Base-by-base conservation (phyloP, 37 sponge, comb jelly and placozoan genomes). In the Ianthella basta region DNA sequence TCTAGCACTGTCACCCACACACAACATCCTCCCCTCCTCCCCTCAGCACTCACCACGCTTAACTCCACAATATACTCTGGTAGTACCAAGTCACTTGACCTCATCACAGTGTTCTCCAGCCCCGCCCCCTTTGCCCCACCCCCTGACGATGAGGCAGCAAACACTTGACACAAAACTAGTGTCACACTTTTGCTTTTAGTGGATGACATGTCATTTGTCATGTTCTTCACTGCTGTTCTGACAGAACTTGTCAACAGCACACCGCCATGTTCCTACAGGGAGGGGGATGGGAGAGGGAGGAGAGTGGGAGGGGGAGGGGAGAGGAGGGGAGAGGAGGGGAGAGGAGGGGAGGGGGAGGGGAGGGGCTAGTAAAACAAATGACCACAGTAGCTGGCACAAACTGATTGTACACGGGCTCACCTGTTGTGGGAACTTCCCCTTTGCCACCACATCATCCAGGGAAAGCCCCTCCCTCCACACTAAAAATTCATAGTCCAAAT, bases 11-110 rank as follows among this genome's bases (percentile, higher is more conserved):
- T 8, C 50, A 3, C 3, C 50, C 50, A 3, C 50, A 44, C 50
- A 44, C 30, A 65, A 5, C 29, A 1, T 15, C 59, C 19, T 30
- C 25, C 56, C 30, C 57, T 27, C 35, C 29, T 33, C 29, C 32
- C 19, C 1, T 6, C 34, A 16, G 34, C 70, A 29, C 19, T n/a
- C 18, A 35, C 33, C 34, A 29, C 1, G 18, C 35, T 24, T 15
- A 91, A 30, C 27, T 74, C 37, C n/a, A 91, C 63, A 13, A 85
- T 54, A 84, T 91, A 95, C 74, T 90, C 91, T 81, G 96, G 92
- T 21, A 91, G 74, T 10, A 95, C 86, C 18, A 91, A 88, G 16
- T 37, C 38, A 24, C 40, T 10, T 44, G 50, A 44, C 50, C 50
- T 3, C 50, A 44, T 8, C 50, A 44, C 50, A 8, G 50, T 44